Evolutionary conservation across 2,797 vertebrate genomes (phyloP), one percentile per base, ranked within the genome.

Genomic region (Delichon dasypus): DNA sequence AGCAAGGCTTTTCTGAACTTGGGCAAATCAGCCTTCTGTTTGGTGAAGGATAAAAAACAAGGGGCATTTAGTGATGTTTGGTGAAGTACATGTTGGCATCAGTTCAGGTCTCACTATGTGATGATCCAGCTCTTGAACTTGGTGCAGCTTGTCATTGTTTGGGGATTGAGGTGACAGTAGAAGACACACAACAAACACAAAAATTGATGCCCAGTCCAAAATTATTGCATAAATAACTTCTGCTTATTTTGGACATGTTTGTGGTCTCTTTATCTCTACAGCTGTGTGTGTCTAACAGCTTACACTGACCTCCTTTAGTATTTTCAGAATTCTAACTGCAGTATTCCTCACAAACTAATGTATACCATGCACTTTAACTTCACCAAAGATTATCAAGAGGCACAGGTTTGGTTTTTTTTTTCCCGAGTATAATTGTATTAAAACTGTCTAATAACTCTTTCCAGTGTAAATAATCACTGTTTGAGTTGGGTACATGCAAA

Each of bases 31-130:
- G 18, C 42, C 61, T 82, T 91, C 13, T 61, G 0, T 72, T 45
- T 72, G 61, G 20, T 40, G 29, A 64, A 14, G 40, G 54, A 17
- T 89, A 26, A 8, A 45, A 70, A 78, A 78, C 16, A 21, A 79
- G 48, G 29, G 23, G 2, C 29, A 16, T 85, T 79, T 68, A 68
- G 26, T 65, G 10, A 38, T 29, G 23, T 42, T 5, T 34, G 53
- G 25, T 55, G 17, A 72, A 71, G 20, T 27, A 36, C 0, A 0
- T 18, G 48, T 45, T 60, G 26, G 26, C 34, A 6, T 68, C 75
- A 53, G 44, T 78, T 81, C 75, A 85, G 27, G 22, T 4, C 57
- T 87, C 30, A 23, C 5, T 25, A 2, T 48, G 19, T 55, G 40
- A 8, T 64, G 58, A 53, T 72, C 30, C 30, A 48, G 34, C 40